Evolutionary conservation across 1,140 invertebrate genomes (phyloP).

Genomic region (Solenopsis invicta): DNA sequence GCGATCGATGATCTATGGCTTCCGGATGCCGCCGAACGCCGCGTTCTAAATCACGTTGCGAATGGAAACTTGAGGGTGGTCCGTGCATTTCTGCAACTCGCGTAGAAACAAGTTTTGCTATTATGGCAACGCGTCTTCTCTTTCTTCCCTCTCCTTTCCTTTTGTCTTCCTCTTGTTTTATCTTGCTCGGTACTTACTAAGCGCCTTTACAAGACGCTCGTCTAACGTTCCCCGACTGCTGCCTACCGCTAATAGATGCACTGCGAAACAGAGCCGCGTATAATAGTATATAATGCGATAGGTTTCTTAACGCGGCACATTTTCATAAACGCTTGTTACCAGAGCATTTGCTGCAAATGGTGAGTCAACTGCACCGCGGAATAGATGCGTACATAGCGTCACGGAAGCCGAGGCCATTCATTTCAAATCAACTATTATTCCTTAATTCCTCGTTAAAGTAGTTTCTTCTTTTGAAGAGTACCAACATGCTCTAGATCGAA

Average conservation of each 20-base stretch:
- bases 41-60: slow-evolving; percentile 49
- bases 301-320: slow-evolving; percentile 47
- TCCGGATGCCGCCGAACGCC: slow-evolving; percentile 33
- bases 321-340: slow-evolving; percentile 48
- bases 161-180: slow-evolving; percentile 8
- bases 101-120: slow-evolving; percentile 63
- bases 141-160: slow-evolving; percentile 15
- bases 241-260: slow-evolving; percentile 40
- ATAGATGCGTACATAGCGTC: neutral
- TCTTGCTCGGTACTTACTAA: slow-evolving; percentile 38
- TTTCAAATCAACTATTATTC: neutral
- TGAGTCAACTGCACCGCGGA: slow-evolving; percentile 33
- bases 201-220: slow-evolving; percentile 29
- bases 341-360: slow-evolving; percentile 18
- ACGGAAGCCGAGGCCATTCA: neutral
- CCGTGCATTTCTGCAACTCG: slow-evolving; percentile 59
- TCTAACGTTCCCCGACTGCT: neutral
- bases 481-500: too few species aligned
- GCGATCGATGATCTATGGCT: slow-evolving; percentile 45
- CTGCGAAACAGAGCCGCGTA: slow-evolving; percentile 33
- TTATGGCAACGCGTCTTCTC: neutral
- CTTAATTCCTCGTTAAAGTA: neutral
- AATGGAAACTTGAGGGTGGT: slow-evolving; percentile 67
- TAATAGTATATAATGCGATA: slow-evolving; percentile 49
- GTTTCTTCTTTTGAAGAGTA: too few species aligned